These are phyloP conservation scores for Amblyornis subalaris DNA, from an alignment of 2,113 vertebrate genomes.

Conservation along the genomic window DNA sequence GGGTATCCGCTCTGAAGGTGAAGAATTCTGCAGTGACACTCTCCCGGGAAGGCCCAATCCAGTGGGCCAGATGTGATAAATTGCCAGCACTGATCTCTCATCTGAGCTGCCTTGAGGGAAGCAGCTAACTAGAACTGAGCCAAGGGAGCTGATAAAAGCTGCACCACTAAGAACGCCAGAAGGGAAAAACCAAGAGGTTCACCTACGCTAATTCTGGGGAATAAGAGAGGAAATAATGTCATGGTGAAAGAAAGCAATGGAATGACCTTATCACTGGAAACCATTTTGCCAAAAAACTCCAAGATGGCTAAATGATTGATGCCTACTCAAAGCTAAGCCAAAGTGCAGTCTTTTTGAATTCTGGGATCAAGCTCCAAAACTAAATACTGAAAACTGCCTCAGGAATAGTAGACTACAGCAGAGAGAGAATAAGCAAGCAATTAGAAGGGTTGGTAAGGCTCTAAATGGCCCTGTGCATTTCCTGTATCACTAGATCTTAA, in stretches of 20 bases:
- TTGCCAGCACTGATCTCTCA: background rate
- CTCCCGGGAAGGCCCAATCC: background rate
- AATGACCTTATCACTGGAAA: background rate
- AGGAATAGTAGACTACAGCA: background rate
- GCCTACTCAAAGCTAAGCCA: background rate
- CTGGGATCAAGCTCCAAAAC: background rate
- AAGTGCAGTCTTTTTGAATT: background rate
- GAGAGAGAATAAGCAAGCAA: background rate
- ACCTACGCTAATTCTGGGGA: background rate
- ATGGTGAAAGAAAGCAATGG: background rate
- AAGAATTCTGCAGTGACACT: background rate
- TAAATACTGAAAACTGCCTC: background rate
- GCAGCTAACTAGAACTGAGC: background rate
- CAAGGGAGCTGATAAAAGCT: background rate
- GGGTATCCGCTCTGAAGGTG: background rate
- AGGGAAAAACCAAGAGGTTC: background rate
- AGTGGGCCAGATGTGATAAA: background rate
- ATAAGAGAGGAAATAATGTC: background rate
- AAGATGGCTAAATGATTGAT: background rate
- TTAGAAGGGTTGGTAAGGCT: background rate
- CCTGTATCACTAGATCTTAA: background rate
- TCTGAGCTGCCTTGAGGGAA: background rate
- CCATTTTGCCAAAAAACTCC: background rate
- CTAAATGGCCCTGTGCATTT: background rate
- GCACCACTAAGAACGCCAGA: background rate